phyloP scores from a whole-genome alignment of 2,888 invertebrate genomes.

The Cancer borealis region DNA sequence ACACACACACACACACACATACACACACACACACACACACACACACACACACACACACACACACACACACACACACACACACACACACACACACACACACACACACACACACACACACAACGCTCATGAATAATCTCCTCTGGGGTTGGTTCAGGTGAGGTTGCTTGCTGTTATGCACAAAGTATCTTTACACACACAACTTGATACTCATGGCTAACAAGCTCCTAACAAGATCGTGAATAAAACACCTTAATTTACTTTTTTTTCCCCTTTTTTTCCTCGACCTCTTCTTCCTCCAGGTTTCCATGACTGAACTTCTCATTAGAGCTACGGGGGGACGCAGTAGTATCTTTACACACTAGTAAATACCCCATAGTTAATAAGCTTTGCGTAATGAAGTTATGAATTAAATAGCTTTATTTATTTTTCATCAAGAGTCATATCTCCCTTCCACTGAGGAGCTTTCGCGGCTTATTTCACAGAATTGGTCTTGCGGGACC shows the following conservation, averaged over 20 bases:
- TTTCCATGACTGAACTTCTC: background rate
- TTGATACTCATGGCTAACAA: background rate
- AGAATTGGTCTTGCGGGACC: background rate
- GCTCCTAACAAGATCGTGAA: background rate
- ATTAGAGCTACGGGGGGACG: background rate
- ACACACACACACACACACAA: background rate
- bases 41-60: too few relatives aligned
- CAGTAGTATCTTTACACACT: background rate
- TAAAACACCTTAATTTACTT: background rate
- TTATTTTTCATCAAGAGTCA: background rate
- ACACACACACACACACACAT: background rate
- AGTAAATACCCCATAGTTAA: background rate
- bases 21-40: background rate
- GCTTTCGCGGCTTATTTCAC: background rate
- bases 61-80: too few relatives aligned
- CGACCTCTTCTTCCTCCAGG: background rate
- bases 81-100: too few relatives aligned
- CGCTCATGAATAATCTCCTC: background rate
- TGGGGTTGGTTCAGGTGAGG: background rate
- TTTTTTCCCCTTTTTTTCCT: background rate
- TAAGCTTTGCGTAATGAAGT: background rate
- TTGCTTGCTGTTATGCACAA: background rate
- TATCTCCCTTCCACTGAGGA: background rate
- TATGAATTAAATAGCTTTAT: background rate
- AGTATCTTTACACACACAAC: slow-evolving; percentile 20